Percentiles rank a stretch among this genome's conserved stretches.
phyloP scores from a whole-genome alignment of 1,140 invertebrate genomes.

The Drosophila gunungcola region DNA sequence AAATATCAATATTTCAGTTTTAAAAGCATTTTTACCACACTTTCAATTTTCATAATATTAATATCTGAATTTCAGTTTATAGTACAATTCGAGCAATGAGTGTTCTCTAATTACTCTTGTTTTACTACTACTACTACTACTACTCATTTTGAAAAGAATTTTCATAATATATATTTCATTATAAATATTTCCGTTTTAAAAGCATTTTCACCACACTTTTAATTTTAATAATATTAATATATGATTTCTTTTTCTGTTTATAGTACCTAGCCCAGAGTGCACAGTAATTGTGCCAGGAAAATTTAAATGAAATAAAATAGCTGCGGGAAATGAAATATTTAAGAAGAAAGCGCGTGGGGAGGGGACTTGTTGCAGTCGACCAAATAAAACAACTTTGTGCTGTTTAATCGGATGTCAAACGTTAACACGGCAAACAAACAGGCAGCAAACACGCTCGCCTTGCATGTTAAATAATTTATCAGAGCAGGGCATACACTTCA shows the following conservation, averaged over 20 bases:
- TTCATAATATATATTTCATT: no score
- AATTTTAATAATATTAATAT: background rate
- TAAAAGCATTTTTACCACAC: no score
- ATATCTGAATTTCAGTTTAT: no score
- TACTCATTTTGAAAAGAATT: no score
- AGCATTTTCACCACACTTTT: background rate
- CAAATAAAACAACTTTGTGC: slow-evolving; percentile 27
- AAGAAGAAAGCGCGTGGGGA: background rate
- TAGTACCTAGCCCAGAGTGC: background rate
- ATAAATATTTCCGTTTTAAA: background rate
- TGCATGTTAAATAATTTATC: slow-evolving; percentile 30
- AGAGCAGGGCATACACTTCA: background rate
- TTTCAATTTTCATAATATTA: no score
- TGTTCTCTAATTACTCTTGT: no score
- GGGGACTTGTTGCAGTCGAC: slow-evolving; percentile 16
- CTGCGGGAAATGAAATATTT: slow-evolving; percentile 29
- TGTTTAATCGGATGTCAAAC: slow-evolving; percentile 40
- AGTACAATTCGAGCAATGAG: no score
- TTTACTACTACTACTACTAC: no score
- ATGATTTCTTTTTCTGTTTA: background rate
- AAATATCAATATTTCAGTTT: no score
- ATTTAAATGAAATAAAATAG: slow-evolving; percentile 46
- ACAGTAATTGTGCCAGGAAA: slow-evolving; percentile 9
- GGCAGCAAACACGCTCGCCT: slow-evolving; percentile 12
- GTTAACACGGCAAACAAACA: slow-evolving; percentile 30